Evolutionary conservation across 2,113 vertebrate genomes (phyloP), one percentile per base, ranked within the genome.

Genomic region (Alethe diademata): DNA sequence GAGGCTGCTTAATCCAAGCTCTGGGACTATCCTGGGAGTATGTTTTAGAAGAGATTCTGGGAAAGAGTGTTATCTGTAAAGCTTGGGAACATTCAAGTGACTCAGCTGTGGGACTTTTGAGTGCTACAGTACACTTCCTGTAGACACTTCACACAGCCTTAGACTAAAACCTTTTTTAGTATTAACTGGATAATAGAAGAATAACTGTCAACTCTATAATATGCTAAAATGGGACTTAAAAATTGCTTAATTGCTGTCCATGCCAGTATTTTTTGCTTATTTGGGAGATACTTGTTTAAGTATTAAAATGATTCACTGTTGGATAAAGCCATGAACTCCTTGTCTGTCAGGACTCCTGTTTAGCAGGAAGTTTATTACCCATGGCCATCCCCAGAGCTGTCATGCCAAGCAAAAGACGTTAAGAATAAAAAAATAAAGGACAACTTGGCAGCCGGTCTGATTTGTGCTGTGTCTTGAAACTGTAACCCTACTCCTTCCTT

Each of bases 31-130:
- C 69, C 78, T 58, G 54, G 60, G 78, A 90, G 48, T 69, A 31
- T 56, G 57, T 94, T 91, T 95, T 45, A 89, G 65, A 84, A 65
- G 57, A 89, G 65, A 81, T 81, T 91, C 73, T 81, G 76, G 76
- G 86, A 74, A 95, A 78, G 57, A 50, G 47, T 82, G 47, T n/a
- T 86, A 18, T 86, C 47, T 62, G 14, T 81, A 75, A 84, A 92
- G 53, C 80, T 95, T 69, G 80, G 80, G 62, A 88, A 91, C 64
- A 69, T 67, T 80, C 42, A 73, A 74, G 54, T 92, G 86, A 80
- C 69, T 93, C 80, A 92, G 76, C 43, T 1, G 1, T 60, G 88
- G 47, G 76, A 67, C 31, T 83, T 80, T 9, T 14, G 54, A 84
- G 88, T 76, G 51, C 65, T 66, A 11, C 22, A 38, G 8, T 51